These are phyloP conservation scores for Tetrax tetrax DNA, from an alignment of 2,113 vertebrate genomes.

Conservation along the genomic window DNA sequence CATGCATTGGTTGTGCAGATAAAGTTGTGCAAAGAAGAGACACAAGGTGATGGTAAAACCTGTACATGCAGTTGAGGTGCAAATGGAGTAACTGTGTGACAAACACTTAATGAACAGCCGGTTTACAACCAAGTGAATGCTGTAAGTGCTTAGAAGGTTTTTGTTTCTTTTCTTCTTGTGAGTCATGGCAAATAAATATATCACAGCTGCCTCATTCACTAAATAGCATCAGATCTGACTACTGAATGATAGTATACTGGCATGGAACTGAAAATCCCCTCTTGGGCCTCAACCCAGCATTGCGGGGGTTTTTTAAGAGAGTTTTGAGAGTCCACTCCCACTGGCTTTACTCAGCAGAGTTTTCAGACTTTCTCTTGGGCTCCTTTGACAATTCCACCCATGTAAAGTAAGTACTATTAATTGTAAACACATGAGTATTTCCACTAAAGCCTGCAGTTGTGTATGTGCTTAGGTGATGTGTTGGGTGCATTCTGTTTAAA, in stretches of 20 bases:
- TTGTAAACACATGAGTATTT: neutral
- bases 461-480: neutral
- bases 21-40: neutral
- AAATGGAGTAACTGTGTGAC: neutral
- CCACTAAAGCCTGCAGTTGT: neutral
- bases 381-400: neutral
- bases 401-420: fast-evolving
- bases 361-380: neutral
- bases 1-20: neutral
- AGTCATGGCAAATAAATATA: neutral
- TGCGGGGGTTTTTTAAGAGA: neutral
- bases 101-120: fast-evolving
- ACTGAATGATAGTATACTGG: neutral
- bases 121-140: neutral
- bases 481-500: neutral
- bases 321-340: neutral
- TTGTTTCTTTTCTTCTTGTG: neutral
- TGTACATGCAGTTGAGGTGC: neutral
- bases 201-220: neutral
- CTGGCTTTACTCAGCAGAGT: neutral
- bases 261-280: neutral
- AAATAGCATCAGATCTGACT: neutral
- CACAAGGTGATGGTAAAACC: neutral
- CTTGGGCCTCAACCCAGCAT: neutral
- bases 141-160: fast-evolving